These are phyloP conservation scores for Trochalopteron elliotii DNA, from an alignment of 2,113 vertebrate species.

Conservation along the genomic window DNA sequence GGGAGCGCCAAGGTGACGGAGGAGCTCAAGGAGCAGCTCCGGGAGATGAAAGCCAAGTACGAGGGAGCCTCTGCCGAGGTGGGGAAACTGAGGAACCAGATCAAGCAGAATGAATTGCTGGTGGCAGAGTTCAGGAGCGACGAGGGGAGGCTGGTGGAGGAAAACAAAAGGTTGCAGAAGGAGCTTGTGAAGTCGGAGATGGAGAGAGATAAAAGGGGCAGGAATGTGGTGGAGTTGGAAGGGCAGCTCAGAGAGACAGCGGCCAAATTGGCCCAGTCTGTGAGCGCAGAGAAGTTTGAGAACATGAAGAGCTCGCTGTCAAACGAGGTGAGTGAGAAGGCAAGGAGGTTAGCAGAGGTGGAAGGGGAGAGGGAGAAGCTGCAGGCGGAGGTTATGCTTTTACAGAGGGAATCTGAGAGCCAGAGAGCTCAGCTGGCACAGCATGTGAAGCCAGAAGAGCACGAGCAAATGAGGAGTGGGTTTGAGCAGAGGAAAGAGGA, in stretches of 20 bases:
- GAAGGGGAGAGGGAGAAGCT: slow-evolving; percentile 80
- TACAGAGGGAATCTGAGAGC: slow-evolving; percentile 78
- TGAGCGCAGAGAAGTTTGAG: slow-evolving; percentile 86
- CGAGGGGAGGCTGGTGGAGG: slow-evolving; percentile 81
- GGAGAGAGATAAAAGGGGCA: slow-evolving; percentile 77
- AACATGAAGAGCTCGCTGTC: slow-evolving; percentile 87
- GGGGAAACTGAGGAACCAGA: slow-evolving; percentile 87
- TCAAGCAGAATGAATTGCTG: slow-evolving; percentile 88
- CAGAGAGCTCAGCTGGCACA: slow-evolving; percentile 55
- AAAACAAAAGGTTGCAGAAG: slow-evolving; percentile 80
- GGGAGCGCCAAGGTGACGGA: slow-evolving; percentile 73
- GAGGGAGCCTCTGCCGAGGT: slow-evolving; percentile 92
- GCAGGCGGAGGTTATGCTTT: slow-evolving; percentile 76
- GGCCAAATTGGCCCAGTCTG: slow-evolving; percentile 63
- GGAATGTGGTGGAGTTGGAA: slow-evolving; percentile 69
- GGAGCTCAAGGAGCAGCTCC: slow-evolving; percentile 87
- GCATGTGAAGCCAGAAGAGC: slow-evolving; percentile 73
- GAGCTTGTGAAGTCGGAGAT: slow-evolving; percentile 72
- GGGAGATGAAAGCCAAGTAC: slow-evolving; percentile 87
- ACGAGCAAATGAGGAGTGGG: slow-evolving; percentile 71
- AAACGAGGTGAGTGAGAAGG: slow-evolving; percentile 84
- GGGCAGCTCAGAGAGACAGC: slow-evolving; percentile 75
- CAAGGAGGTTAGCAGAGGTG: slow-evolving; percentile 77
- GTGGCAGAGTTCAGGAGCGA: slow-evolving; percentile 87
- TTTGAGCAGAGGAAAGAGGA: slow-evolving; percentile 78